A percentile compares a stretch with the other conserved stretches of the same genome.
These are phyloP conservation scores for Leptopilina myrica DNA, from an alignment of 2,888 invertebrate genomes.

Conservation along the genomic window DNA sequence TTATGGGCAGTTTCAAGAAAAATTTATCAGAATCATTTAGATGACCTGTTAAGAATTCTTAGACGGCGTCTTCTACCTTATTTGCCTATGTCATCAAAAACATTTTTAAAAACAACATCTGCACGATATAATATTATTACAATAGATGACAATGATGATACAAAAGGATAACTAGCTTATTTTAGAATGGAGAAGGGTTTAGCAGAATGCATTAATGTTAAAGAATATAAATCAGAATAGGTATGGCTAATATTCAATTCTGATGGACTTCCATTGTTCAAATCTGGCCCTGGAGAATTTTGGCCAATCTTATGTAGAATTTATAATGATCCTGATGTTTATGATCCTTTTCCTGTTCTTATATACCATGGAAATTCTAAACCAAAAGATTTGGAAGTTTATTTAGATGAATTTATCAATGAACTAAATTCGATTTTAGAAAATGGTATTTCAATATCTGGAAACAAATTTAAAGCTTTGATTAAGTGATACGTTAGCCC, in stretches of 20 bases:
- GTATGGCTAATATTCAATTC: constrained; percentile 49
- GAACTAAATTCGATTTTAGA: constrained; percentile 50
- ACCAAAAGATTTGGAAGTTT: constrained; percentile 49
- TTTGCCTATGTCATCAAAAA: constrained; percentile 50
- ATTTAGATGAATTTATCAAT: constrained; percentile 49
- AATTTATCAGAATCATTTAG: constrained; percentile 36
- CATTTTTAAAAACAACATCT: constrained; percentile 43
- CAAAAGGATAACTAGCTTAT: constrained; percentile 45
- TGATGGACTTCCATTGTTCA: constrained; percentile 51
- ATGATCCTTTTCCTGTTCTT: constrained; percentile 53
- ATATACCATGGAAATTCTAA: constrained; percentile 56
- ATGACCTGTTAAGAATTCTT: constrained; percentile 44
- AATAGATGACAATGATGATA: constrained; percentile 33
- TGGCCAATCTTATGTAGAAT: constrained; percentile 55
- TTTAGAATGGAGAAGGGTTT: constrained; percentile 47
- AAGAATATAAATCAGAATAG: constrained; percentile 43
- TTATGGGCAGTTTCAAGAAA: constrained; percentile 46
- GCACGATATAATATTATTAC: constrained; percentile 40
- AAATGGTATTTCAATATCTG: constrained; percentile 48
- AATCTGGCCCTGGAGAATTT: constrained; percentile 49
- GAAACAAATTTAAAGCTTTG: constrained; percentile 43
- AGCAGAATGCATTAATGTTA: constrained; percentile 44
- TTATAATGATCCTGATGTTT: constrained; percentile 48
- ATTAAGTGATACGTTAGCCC: too few relatives aligned
- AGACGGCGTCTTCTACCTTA: constrained; percentile 47